Conservation (phyloP, 2,797 vertebrate species). For the Numenius phaeopus region DNA sequence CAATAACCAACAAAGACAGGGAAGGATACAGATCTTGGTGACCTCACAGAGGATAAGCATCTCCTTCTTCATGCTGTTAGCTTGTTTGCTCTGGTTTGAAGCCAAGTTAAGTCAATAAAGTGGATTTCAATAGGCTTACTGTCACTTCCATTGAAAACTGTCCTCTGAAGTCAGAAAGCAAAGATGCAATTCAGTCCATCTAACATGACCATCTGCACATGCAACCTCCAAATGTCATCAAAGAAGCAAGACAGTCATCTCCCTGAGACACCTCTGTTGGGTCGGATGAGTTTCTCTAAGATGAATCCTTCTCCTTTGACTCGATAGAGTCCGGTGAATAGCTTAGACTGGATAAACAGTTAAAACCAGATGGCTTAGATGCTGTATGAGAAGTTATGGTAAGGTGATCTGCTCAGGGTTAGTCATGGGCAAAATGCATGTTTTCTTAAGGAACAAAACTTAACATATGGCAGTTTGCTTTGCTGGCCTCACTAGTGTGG, state of each 20-base stretch:
- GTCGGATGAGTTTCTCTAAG: not conserved
- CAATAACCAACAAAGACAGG: not conserved
- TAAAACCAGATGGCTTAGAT: not conserved
- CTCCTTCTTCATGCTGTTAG: not conserved
- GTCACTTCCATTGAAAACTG: not conserved
- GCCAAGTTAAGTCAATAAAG: not conserved
- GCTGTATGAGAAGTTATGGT: not conserved
- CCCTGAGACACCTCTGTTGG: not conserved
- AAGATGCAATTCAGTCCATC: not conserved
- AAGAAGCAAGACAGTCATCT: not conserved
- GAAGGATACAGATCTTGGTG: not conserved
- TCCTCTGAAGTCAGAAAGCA: not conserved
- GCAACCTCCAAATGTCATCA: not conserved
- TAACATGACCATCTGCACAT: not conserved
- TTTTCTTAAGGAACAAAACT: not conserved
- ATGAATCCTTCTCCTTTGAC: not conserved
- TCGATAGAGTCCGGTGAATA: not conserved
- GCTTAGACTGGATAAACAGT: not conserved
- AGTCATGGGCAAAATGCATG: not conserved
- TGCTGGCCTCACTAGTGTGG: not conserved
- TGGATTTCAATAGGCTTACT: not conserved
- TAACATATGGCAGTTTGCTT: not conserved
- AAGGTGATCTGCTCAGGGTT: not conserved
- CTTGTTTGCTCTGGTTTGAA: not conserved
- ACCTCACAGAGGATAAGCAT: not conserved